Evolutionary conservation across 1,140 invertebrate species (phyloP), one percentile per base, ranked within the genome.

Genomic region (Rhopalosiphum maidis): DNA sequence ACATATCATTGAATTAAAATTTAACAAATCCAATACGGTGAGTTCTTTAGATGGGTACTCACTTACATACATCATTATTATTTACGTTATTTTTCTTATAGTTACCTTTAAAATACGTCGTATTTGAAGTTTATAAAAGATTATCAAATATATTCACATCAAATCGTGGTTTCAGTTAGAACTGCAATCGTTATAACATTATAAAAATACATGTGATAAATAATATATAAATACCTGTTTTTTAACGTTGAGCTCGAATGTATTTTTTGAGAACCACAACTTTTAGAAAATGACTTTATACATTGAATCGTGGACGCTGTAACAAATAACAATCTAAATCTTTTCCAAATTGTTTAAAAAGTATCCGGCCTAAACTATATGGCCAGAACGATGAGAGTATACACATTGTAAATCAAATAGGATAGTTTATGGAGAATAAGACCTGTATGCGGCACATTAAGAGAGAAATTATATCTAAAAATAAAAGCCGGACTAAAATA

Each of bases 331-430:
- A 86, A 46, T 86, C 41, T 43, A 86, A 88, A 88, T 48, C 15
- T 88, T 35, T 51, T 88, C 6, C 43, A 48, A n/a, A 87, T 46
- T 87, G 43, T 87, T 86, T 87, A 87, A 48, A 48, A 87, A 87
- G 85, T 43, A 87, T 87, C 43, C 43, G 30, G 85, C 30, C 43
- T 1, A 30, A 25, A 46, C 43, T 43, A 87, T 43, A 87, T 30
- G 25, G 7, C 43, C 86, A n/a, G 23, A 30, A 88, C 46, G 30
- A 88, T 35, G 30, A 30, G 15, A 22, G 41, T 25, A 25, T 46
- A 18, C 41, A 41, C 85, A 46, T 48, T 88, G 18, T 88, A 88
- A 88, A 88, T 88, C 86, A 88, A 87, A 48, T 15, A 21, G 86
- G 9, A 30, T 48, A 46, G 30, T 23, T 88, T 48, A 41, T 6